Evolutionary conservation across 2,113 vertebrate species (phyloP).

Genomic region (Otocyon megalotis): DNA sequence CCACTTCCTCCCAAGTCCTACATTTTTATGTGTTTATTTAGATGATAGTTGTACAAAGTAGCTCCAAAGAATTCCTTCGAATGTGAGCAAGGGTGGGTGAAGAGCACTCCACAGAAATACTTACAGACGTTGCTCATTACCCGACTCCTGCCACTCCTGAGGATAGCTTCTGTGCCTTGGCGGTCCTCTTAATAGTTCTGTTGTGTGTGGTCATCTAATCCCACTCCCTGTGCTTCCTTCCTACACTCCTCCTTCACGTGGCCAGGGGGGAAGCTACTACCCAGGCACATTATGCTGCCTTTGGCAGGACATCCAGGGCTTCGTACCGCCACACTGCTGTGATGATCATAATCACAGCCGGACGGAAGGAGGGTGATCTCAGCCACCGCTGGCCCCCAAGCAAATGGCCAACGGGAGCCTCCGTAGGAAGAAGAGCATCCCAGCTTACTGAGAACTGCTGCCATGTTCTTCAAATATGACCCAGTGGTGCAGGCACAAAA

Average conservation of each 20-base stretch:
- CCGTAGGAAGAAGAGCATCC: neutral
- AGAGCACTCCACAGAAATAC: neutral
- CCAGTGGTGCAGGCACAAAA: neutral
- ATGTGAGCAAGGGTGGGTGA: neutral
- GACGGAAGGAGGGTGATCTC: neutral
- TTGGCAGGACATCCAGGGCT: constrained; percentile 23
- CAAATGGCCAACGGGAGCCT: neutral
- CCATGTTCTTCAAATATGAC: neutral
- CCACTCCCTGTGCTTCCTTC: neutral
- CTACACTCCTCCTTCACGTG: neutral
- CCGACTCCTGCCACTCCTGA: neutral
- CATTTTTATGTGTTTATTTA: neutral
- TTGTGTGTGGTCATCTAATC: neutral
- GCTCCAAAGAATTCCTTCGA: neutral
- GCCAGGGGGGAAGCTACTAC: neutral
- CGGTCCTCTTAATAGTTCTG: neutral
- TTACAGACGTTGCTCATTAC: neutral
- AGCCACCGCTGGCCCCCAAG: neutral
- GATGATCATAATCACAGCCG: neutral
- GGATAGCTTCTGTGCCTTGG: neutral
- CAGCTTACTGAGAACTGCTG: neutral
- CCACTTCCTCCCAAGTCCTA: neutral
- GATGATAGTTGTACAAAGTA: neutral
- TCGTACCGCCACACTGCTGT: neutral
- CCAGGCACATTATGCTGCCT: neutral